These are phyloP conservation scores for Lanistes nyassanus DNA, from an alignment of 1,140 invertebrate species.

Conservation along the genomic window DNA sequence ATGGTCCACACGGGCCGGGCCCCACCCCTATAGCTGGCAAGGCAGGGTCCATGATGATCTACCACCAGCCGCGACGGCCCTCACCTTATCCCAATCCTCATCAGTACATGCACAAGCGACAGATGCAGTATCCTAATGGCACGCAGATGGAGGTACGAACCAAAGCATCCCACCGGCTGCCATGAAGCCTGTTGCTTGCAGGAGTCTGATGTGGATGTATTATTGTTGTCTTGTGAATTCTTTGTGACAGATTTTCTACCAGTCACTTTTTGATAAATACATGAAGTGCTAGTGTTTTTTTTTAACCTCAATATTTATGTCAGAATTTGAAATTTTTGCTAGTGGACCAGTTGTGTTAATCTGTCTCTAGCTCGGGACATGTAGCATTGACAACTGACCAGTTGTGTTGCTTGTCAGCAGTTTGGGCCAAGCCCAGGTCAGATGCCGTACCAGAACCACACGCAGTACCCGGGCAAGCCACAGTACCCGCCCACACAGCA, in stretches of 20 bases:
- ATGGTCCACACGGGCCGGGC: conserved; percentile 38
- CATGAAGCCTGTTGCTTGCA: too few species aligned
- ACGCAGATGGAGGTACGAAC: conserved; percentile 44
- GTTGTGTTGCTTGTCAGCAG: conserved; percentile 23
- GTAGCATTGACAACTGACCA: not conserved
- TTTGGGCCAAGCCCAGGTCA: conserved; percentile 36
- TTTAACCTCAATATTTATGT: too few species aligned
- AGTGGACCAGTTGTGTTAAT: too few species aligned
- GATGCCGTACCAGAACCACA: conserved; percentile 41
- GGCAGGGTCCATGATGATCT: conserved; percentile 49
- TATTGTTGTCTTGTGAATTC: too few species aligned
- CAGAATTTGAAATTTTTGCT: too few species aligned
- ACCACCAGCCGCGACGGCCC: conserved; percentile 43
- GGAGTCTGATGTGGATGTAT: too few species aligned
- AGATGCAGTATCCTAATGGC: conserved; percentile 55
- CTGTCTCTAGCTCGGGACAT: too few species aligned
- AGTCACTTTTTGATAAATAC: too few species aligned
- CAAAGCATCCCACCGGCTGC: conserved; percentile 15
- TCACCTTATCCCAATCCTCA: conserved; percentile 58
- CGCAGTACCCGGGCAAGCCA: conserved; percentile 51
- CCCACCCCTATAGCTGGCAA: conserved; percentile 63
- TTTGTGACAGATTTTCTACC: too few species aligned
- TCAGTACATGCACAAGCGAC: conserved; percentile 47
- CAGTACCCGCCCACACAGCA: conserved; percentile 61
- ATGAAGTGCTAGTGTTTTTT: too few species aligned